Conservation (phyloP, 2,113 vertebrate genomes). For the Empidonax traillii region DNA sequence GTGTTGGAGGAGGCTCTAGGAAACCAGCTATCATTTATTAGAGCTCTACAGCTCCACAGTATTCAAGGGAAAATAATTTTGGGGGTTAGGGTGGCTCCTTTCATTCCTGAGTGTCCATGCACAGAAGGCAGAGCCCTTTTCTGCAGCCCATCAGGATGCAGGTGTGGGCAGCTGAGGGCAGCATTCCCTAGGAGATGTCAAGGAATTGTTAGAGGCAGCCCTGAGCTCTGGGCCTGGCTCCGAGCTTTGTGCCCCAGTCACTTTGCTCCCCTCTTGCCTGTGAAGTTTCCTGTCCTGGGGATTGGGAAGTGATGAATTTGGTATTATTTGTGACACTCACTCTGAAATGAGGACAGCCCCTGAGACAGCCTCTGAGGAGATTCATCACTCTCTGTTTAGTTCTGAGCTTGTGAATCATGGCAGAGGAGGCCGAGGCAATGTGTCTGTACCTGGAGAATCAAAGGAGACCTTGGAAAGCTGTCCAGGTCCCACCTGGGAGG, state of each 20-base stretch:
- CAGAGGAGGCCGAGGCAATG: not conserved
- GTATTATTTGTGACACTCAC: not conserved
- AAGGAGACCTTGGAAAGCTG: not conserved
- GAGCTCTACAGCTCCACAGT: not conserved
- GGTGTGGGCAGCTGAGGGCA: not conserved
- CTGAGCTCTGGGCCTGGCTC: not conserved
- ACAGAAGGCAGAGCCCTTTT: not conserved
- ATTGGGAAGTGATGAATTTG: not conserved
- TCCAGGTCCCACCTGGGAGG: not conserved
- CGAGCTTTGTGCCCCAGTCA: not conserved
- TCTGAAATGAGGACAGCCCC: not conserved
- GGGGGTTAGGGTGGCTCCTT: not conserved
- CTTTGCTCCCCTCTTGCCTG: not conserved
- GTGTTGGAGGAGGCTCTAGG: not conserved
- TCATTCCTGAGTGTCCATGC: accelerated
- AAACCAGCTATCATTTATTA: accelerated
- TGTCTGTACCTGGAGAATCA: not conserved
- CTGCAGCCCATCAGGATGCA: not conserved
- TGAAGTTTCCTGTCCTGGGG: not conserved
- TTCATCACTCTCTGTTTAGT: not conserved
- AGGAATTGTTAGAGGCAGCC: not conserved
- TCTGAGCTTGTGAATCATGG: not conserved
- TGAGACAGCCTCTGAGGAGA: not conserved
- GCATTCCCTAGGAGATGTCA: not conserved
- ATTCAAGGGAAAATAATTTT: not conserved